These are phyloP conservation scores for Aptenodytes patagonicus DNA, from an alignment of 2,113 vertebrate genomes.

Conservation along the genomic window DNA sequence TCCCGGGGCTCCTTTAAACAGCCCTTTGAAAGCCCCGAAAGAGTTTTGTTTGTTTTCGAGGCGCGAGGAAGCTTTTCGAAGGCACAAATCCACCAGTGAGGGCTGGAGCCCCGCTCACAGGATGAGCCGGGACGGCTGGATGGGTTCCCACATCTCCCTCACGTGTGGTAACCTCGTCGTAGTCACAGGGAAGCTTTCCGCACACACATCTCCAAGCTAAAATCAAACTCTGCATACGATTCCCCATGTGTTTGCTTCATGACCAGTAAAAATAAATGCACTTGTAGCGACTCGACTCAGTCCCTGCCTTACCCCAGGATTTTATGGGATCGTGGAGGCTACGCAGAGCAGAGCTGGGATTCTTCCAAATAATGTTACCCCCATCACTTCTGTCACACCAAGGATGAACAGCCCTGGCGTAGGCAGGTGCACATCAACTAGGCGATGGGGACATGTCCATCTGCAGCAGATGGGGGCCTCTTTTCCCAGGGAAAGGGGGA, in stretches of 20 bases:
- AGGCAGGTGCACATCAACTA: not conserved
- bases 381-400: not conserved
- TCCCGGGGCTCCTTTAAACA: constrained; percentile 31
- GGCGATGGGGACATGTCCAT: not conserved
- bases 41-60: constrained; percentile 46
- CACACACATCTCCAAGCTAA: accelerated
- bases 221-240: not conserved
- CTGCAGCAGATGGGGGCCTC: not conserved
- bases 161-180: accelerated
- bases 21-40: constrained; percentile 37
- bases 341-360: not conserved
- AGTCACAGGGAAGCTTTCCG: not conserved
- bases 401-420: not conserved
- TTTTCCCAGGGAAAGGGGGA: not conserved
- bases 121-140: not conserved
- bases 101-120: not conserved
- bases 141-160: not conserved
- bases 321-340: not conserved
- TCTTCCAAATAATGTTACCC: not conserved
- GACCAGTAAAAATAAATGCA: not conserved
- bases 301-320: not conserved
- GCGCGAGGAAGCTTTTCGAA: not conserved
- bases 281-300: not conserved
- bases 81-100: not conserved
- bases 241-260: not conserved